Evolutionary conservation across 2,888 invertebrate genomes (phyloP).

Genomic region (Ommatoiulus sabulosus): DNA sequence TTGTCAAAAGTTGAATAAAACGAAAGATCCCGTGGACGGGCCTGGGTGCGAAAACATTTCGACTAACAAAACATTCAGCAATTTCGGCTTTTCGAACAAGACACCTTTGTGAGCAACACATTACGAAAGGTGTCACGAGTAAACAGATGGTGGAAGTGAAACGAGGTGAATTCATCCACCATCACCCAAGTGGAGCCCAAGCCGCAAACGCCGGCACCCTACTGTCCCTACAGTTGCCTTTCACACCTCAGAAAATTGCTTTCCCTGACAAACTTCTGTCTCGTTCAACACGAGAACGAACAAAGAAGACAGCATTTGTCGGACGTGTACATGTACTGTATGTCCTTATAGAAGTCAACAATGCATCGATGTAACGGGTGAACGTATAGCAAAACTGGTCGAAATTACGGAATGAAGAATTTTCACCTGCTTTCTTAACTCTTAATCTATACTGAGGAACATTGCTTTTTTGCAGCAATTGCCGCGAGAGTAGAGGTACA

Average conservation of each 20-base stretch:
- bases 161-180: neutral
- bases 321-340: too few relatives aligned
- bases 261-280: neutral
- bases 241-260: conserved; percentile 19
- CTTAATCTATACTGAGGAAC: too few relatives aligned
- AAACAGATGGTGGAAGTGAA: conserved; percentile 36
- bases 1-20: neutral
- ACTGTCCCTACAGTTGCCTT: neutral
- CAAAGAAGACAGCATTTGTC: neutral
- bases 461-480: too few relatives aligned
- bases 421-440: too few relatives aligned
- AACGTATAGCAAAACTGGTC: too few relatives aligned
- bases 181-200: neutral
- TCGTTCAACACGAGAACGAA: neutral
- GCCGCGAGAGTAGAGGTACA: too few relatives aligned
- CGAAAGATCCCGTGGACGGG: neutral
- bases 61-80: neutral
- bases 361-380: too few relatives aligned
- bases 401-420: too few relatives aligned
- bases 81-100: neutral
- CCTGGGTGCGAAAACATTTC: neutral
- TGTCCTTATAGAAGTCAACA: too few relatives aligned
- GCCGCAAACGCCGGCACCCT: neutral
- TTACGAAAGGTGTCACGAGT: conserved; percentile 30
- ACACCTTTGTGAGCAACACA: neutral